phyloP scores from a whole-genome alignment of 2,888 invertebrate genomes.

The Galerucella nymphaeae region DNA sequence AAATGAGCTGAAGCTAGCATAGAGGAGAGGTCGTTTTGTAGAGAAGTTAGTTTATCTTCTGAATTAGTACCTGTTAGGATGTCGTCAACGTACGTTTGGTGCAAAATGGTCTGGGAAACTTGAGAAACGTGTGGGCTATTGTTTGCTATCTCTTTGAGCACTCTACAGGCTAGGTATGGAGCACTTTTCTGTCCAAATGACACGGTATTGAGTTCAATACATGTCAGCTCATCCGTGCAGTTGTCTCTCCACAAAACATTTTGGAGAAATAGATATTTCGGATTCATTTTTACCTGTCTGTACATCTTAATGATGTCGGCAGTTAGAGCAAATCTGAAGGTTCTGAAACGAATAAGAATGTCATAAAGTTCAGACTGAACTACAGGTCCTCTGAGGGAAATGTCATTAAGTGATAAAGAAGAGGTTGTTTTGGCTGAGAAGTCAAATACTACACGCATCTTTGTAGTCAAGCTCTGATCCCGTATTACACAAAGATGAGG shows the following conservation, averaged over 20 bases:
- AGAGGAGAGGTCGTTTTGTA: background rate
- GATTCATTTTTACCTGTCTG: constrained; percentile 17
- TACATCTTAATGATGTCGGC: constrained; percentile 31
- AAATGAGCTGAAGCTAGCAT: background rate
- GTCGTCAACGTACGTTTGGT: background rate
- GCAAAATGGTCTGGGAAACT: background rate
- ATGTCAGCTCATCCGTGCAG: constrained; percentile 13
- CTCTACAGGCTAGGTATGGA: no score
- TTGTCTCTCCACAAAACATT: constrained; percentile 32
- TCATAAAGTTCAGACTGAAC: constrained; percentile 36
- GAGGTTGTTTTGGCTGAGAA: constrained; percentile 18
- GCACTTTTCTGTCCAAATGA: constrained; percentile 25
- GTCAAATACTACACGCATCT: constrained; percentile 37
- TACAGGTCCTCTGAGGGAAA: constrained; percentile 21
- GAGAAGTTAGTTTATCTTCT: background rate
- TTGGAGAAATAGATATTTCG: constrained; percentile 12
- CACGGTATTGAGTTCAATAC: constrained; percentile 34
- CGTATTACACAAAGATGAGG: background rate
- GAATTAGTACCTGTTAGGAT: background rate
- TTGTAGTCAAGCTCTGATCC: constrained; percentile 20
- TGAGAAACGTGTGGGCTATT: background rate
- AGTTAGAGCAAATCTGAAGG: constrained; percentile 26
- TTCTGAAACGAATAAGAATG: constrained; percentile 25
- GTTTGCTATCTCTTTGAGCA: background rate
- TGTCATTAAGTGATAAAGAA: constrained; percentile 24